Percentiles rank a stretch among this genome's conserved stretches.
phyloP scores from a whole-genome alignment of 2,888 invertebrate species.

The Phasia obesa region DNA sequence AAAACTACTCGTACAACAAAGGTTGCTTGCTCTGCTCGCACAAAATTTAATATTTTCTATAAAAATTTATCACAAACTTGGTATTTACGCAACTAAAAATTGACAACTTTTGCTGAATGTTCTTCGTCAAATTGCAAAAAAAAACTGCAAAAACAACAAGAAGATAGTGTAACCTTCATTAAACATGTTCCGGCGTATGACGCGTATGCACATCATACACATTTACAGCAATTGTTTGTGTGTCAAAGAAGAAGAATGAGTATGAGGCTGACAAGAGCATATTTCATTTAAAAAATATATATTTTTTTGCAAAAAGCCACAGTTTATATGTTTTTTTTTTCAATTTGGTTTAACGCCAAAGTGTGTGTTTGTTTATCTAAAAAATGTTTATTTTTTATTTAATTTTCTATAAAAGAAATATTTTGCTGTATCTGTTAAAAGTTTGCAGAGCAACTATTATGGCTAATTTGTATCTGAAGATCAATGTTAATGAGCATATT shows the following conservation, averaged over 20 bases:
- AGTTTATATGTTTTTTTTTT: neutral
- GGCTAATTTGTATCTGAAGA: constrained; percentile 11
- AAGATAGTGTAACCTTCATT: constrained; percentile 58
- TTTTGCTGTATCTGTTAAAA: constrained; percentile 6
- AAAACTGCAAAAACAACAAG: constrained; percentile 12
- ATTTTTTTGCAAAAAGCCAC: neutral
- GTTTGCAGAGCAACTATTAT: neutral
- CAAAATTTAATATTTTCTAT: too few relatives aligned
- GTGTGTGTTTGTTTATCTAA: constrained; percentile 9
- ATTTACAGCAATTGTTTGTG: neutral
- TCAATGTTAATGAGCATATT: constrained; percentile 40
- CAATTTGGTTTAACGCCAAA: constrained; percentile 46
- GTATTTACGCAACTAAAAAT: neutral
- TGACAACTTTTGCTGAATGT: neutral
- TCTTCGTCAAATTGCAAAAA: too few relatives aligned
- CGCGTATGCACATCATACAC: constrained; percentile 6
- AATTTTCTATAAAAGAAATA: neutral
- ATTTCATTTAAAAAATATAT: constrained; percentile 4
- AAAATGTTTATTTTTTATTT: constrained; percentile 8
- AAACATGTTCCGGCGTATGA: constrained; percentile 62
- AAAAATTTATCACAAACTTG: neutral
- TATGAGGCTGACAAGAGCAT: neutral
- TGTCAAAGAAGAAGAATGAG: neutral
- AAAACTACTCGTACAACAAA: too few relatives aligned
- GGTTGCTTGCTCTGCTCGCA: too few relatives aligned